phyloP scores from a whole-genome alignment of 2,888 invertebrate genomes.

The Drosophila nr. medialis region DNA sequence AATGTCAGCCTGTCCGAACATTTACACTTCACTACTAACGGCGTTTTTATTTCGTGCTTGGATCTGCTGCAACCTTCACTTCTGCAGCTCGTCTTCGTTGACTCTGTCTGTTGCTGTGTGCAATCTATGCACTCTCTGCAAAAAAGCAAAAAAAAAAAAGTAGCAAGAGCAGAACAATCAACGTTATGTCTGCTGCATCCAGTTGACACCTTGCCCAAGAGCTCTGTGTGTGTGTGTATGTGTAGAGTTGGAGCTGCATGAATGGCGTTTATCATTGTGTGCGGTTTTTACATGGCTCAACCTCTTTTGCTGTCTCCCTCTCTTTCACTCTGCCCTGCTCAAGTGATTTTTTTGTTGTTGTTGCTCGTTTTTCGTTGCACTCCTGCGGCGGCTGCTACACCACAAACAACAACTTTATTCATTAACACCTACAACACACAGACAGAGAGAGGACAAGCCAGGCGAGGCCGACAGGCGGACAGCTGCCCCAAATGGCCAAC shows the following conservation, averaged over 20 bases:
- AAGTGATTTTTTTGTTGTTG: conserved; percentile 23
- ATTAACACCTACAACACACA: conserved; percentile 77
- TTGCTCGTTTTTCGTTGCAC: conserved; percentile 34
- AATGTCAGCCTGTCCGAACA: neutral
- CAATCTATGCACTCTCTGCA: conserved; percentile 26
- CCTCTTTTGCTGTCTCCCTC: conserved; percentile 16
- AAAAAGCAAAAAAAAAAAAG: conserved; percentile 19
- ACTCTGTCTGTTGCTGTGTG: conserved; percentile 36
- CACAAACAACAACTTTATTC: conserved; percentile 80
- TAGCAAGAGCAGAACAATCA: conserved; percentile 58
- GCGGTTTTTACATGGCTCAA: conserved; percentile 55
- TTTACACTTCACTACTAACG: conserved; percentile 5
- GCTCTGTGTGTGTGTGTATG: conserved; percentile 36
- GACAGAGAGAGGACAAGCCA: conserved; percentile 8
- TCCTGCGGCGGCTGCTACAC: conserved; percentile 65
- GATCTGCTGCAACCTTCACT: neutral
- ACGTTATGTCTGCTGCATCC: conserved; percentile 63
- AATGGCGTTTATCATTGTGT: conserved; percentile 75
- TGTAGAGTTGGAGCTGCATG: conserved; percentile 40
- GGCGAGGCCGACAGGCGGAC: conserved; percentile 24
- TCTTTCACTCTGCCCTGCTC: conserved; percentile 15
- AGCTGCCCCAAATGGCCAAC: conserved; percentile 66
- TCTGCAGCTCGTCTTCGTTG: conserved; percentile 29
- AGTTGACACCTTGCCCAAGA: conserved; percentile 71
- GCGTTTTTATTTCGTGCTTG: conserved; percentile 4